Percentiles rank a stretch among this genome's conserved stretches.
Conservation (phyloP, 2,113 vertebrate genomes). For the Hypanus sabinus region DNA sequence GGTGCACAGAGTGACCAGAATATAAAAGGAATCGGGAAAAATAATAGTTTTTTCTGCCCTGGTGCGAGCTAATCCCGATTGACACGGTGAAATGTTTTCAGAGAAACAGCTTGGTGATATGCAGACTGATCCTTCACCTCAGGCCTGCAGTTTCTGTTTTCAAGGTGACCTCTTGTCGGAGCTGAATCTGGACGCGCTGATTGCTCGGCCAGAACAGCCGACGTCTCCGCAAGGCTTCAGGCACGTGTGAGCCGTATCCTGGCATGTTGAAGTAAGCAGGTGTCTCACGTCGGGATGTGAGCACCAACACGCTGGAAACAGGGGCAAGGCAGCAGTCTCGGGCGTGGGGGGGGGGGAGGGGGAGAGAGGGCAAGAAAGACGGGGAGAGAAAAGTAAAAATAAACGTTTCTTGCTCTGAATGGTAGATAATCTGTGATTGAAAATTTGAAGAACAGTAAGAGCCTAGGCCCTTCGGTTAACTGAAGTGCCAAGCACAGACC, state of each 20-base stretch:
- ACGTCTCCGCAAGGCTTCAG: not conserved
- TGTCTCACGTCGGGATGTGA: not conserved
- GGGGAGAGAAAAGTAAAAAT: not conserved
- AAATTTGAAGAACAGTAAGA: not conserved
- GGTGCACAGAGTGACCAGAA: not conserved
- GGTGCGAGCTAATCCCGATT: not conserved
- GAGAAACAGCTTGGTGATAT: not conserved
- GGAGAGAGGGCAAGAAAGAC: not conserved
- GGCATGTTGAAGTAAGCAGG: not conserved
- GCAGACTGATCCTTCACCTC: not conserved
- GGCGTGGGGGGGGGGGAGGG: not conserved
- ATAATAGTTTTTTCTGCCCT: not conserved
- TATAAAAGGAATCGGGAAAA: not conserved
- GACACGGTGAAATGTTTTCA: not conserved
- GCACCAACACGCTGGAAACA: not conserved
- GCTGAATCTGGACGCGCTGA: not conserved
- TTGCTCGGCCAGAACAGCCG: not conserved
- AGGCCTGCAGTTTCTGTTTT: not conserved
- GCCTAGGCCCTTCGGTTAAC: not conserved
- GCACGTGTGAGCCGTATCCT: not conserved
- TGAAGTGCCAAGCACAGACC: no score
- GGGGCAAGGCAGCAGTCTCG: not conserved
- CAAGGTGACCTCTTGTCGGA: conserved; percentile 6
- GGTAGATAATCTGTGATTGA: not conserved
- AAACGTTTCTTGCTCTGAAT: not conserved